Evolutionary conservation across 2,113 vertebrate species (phyloP).

Genomic region (Ptychochromis oligacanthus): DNA sequence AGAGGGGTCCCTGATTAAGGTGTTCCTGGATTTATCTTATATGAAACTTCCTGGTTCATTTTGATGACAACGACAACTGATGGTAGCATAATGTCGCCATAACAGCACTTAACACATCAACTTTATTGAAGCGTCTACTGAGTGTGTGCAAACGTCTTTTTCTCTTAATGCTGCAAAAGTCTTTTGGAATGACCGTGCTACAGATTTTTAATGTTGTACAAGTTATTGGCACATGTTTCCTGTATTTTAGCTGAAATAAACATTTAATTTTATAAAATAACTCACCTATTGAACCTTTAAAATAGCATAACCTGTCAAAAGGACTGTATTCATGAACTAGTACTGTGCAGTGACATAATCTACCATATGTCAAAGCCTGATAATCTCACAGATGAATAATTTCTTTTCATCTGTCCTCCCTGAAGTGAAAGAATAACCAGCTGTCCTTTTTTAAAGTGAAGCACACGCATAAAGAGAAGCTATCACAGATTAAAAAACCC

Average conservation of each 20-base stretch:
- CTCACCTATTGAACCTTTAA: neutral
- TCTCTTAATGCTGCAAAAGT: neutral
- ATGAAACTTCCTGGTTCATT: neutral
- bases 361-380: neutral
- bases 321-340: neutral
- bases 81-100: neutral
- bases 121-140: neutral
- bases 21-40: neutral
- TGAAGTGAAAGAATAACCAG: neutral
- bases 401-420: neutral
- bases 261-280: neutral
- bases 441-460: neutral
- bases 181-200: neutral
- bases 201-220: neutral
- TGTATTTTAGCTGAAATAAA: neutral
- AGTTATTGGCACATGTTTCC: neutral
- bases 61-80: neutral
- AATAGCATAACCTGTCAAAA: neutral
- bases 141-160: neutral
- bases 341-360: neutral
- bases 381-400: neutral
- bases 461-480: neutral
- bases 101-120: too few species aligned
- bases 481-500: neutral
- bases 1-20: neutral